Evolutionary conservation across 2,888 invertebrate genomes (phyloP), one percentile per base, ranked within the genome.

Genomic region (Drosophila acutilabella): DNA sequence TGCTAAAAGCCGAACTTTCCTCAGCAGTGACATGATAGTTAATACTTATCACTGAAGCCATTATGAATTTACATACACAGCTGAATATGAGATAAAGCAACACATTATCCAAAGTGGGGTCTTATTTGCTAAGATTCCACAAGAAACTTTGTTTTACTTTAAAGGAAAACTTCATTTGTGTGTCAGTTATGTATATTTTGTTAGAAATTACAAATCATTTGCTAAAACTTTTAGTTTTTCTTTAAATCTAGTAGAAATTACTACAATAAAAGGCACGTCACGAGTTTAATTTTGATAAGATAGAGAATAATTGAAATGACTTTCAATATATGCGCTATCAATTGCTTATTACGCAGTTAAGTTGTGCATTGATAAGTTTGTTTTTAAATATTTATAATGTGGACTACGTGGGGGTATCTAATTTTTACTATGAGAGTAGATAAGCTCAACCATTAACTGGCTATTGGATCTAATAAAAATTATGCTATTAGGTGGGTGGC

Each of bases 31-130:
- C 60, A 71, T 71, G 58, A 78, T 74, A 74, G 51, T 60, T 66
- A 58, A 61, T 70, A 48, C 56, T 58, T 74, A 73, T 70, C 52
- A 66, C 65, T 57, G 50, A 74, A 48, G 11, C 70, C 20, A 41
- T 64, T 65, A 74, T 77, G 50, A 72, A 68, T 71, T 58, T 60
- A 57, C 53, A 57, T 60, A 66, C 26, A 47, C 18, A 59, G 38
- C 48, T 61, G 8, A 56, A 50, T 36, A 36, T 36, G 36, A 36
- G 36, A 36, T 30, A 30, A 30, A 30, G 30, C 30, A 30, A 30
- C 30, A 30, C 30, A 30, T 30, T 30, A 30, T 30, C 42, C 54
- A 45, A 23, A 45, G 36, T 56, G 23, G 7, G 0, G 18, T 13
- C 36, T 8, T 36, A 23, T 20, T 1, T 44, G n/a, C 13, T 5